Conservation (phyloP, 2,888 invertebrate genomes). For the Heterodera filipjevi region DNA sequence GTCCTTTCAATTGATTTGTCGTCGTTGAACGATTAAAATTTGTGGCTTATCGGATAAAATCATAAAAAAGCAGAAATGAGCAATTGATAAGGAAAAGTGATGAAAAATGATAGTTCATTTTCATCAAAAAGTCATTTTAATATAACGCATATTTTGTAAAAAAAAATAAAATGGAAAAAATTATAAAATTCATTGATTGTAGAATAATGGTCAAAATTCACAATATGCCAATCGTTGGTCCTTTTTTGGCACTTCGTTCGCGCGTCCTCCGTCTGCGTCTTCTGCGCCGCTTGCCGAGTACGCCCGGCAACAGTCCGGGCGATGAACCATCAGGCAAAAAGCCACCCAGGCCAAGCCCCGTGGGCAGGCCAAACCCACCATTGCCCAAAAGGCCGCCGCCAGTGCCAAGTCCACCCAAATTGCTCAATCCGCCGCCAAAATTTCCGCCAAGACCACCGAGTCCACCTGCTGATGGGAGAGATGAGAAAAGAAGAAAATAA, state of each 20-base stretch:
- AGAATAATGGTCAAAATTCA: background rate
- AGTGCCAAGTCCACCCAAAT: slow-evolving; percentile 4
- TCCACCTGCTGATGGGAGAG: background rate
- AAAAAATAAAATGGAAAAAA: background rate
- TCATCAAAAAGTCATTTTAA: background rate
- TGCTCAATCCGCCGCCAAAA: background rate
- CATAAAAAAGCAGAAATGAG: background rate
- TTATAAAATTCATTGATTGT: background rate
- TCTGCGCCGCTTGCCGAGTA: background rate
- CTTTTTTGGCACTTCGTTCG: background rate
- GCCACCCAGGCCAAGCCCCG: slow-evolving; percentile 22
- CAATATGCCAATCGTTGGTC: background rate
- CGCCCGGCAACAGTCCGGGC: slow-evolving; percentile 7
- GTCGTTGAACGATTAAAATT: background rate
- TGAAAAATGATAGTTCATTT: background rate
- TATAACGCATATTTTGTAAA: background rate
- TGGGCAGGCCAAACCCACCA: background rate
- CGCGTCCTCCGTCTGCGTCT: background rate
- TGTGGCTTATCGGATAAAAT: background rate
- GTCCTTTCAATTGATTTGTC: background rate
- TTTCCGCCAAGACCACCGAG: background rate
- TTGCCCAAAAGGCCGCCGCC: background rate
- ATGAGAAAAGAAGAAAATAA: too few relatives aligned
- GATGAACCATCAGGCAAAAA: slow-evolving; percentile 24
- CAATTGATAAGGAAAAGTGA: background rate